A percentile compares a stretch with the other conserved stretches of the same genome.
Conservation (phyloP, 2,113 vertebrate species). For the Chrysemys picta region DNA sequence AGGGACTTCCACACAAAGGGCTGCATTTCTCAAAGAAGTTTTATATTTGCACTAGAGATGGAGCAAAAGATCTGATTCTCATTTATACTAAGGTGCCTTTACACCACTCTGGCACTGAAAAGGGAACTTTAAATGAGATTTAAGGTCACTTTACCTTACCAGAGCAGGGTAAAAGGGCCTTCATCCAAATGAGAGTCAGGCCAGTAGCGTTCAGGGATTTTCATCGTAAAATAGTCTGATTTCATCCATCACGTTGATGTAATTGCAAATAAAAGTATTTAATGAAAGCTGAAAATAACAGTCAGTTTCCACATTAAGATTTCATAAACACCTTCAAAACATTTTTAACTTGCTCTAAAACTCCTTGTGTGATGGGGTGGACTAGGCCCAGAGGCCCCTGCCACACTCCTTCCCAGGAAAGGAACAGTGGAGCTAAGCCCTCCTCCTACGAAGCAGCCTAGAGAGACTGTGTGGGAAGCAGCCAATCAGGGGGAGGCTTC, state of each 20-base stretch:
- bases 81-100: neutral
- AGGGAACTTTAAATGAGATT: neutral
- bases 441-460: too few relatives aligned
- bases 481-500: too few relatives aligned
- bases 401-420: too few relatives aligned
- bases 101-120: neutral
- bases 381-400: too few relatives aligned
- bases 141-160: slow-evolving; percentile 40
- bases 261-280: slow-evolving; percentile 33
- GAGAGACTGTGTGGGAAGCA: too few relatives aligned
- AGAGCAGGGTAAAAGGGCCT: neutral
- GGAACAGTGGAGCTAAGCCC: too few relatives aligned
- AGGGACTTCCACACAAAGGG: rapidly evolving
- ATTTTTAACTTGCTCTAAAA: slow-evolving; percentile 37
- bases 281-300: slow-evolving; percentile 59
- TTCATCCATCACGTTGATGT: neutral
- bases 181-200: neutral
- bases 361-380: neutral
- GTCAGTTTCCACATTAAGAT: slow-evolving; percentile 40
- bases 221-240: neutral
- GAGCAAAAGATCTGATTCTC: neutral
- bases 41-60: neutral
- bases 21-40: neutral
- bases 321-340: slow-evolving; percentile 72
- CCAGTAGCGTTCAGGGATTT: neutral